Conservation (phyloP, 2,113 vertebrate genomes). For the Lamprotornis superbus region DNA sequence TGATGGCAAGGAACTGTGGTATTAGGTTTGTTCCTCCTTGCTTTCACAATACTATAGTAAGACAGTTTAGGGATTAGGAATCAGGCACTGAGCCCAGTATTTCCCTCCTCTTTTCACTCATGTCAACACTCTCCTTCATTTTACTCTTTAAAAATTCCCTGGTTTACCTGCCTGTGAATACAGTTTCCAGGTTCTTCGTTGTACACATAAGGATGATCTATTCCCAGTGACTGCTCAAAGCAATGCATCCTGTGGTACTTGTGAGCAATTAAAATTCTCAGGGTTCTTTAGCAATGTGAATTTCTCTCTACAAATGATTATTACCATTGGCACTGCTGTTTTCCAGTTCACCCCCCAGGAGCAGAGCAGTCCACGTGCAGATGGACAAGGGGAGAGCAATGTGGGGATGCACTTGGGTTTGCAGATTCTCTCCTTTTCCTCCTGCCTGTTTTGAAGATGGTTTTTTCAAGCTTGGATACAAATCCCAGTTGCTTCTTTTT, state of each 20-base stretch:
- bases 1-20: slow-evolving; percentile 1
- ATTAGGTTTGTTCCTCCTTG: not conserved
- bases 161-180: not conserved
- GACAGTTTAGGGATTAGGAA: slow-evolving; percentile 19
- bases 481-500: too few relatives aligned
- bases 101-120: not conserved
- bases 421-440: accelerated
- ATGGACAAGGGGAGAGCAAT: not conserved
- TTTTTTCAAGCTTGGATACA: too few relatives aligned
- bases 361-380: not conserved
- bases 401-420: accelerated
- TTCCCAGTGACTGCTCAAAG: not conserved
- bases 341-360: not conserved
- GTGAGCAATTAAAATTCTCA: not conserved
- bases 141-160: not conserved
- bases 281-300: not conserved
- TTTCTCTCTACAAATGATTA: not conserved
- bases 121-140: not conserved
- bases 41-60: not conserved
- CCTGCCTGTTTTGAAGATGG: too few relatives aligned
- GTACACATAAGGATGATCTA: not conserved
- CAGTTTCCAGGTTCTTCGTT: not conserved
- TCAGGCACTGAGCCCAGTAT: not conserved
- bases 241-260: not conserved
- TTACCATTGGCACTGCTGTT: not conserved